Conservation (phyloP, 2,113 vertebrate genomes). For the Pedionomus torquatus region DNA sequence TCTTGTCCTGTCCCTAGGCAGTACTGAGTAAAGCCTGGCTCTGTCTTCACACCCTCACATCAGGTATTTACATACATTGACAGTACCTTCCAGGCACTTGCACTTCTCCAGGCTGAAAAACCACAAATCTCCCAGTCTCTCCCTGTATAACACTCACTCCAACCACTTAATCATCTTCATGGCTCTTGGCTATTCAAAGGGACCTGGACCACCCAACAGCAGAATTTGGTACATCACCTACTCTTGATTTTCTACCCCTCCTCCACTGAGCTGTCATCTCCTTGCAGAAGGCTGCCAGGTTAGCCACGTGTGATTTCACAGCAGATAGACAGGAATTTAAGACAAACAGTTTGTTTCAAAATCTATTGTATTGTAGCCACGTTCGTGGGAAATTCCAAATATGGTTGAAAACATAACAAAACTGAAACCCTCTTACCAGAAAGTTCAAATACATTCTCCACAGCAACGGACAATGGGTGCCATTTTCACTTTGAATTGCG, state of each 20-base stretch:
- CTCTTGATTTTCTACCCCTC: neutral
- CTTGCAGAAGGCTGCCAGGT: neutral
- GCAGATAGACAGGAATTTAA: neutral
- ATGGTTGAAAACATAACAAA: neutral
- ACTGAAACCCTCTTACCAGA: constrained; percentile 77
- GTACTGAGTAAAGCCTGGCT: neutral
- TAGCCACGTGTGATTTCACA: neutral
- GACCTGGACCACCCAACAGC: neutral
- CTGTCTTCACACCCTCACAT: neutral
- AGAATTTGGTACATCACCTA: neutral
- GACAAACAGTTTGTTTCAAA: neutral
- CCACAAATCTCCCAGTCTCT: neutral
- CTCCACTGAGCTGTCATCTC: neutral
- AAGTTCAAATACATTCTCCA: constrained; percentile 96
- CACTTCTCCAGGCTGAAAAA: neutral
- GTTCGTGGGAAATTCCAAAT: neutral
- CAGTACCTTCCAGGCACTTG: neutral
- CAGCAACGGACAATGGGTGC: constrained; percentile 87
- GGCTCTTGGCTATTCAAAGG: neutral
- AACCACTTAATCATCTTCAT: neutral
- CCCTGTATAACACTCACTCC: neutral
- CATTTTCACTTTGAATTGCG: constrained; percentile 77
- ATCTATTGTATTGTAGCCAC: neutral
- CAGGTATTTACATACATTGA: neutral
- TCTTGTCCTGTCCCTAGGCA: neutral